Base-by-base conservation (phyloP, 2,113 vertebrate genomes). In the Smithornis capensis region DNA sequence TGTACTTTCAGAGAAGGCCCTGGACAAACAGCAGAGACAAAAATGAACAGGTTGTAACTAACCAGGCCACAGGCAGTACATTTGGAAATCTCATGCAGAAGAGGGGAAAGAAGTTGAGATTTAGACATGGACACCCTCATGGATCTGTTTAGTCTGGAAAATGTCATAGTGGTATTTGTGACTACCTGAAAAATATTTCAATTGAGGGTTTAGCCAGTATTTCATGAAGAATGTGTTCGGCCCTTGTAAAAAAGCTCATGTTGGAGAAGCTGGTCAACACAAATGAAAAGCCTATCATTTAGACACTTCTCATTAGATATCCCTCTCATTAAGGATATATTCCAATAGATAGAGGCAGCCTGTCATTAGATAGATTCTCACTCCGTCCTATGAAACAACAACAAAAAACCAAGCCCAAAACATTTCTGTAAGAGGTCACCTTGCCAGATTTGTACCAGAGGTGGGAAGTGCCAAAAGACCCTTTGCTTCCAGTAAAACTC, bases 191-290 rank as follows among this genome's bases (percentile, higher is more conserved):
- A 28, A 76, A 25, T 12, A 68, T 31, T 60, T 69, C 27, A 60
- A 45, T 19, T 0, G 0, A 83, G 33, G 28, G 12, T 62, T 64
- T n/a, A 63, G 21, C 21, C 38, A 42, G 4, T 13, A 62, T 47
- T 57, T 67, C 49, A 33, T 1, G 1, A 47, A 52, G 31, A 62
- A 45, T 21, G 31, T 15, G n/a, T 49, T 67, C 35, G 73, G 21
- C 17, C 19, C 29, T 64, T 64, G 19, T 8, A 80, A 87, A 90
- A 45, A 35, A 38, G 24, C 31, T 80, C 31, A 23, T 16, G 21
- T 12, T 82, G 38, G 22, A 89, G 55, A 49, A 89, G 49, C 38
- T 25, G n/a, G n/a, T 44, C 79, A 67, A 44, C 44, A 17, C 70
- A 82, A 85, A 85, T 14, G 6, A 63, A 70, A 23, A 79, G n/a